Base-by-base conservation (phyloP, 2,113 vertebrate species). In the Corydoras maculifer region DNA sequence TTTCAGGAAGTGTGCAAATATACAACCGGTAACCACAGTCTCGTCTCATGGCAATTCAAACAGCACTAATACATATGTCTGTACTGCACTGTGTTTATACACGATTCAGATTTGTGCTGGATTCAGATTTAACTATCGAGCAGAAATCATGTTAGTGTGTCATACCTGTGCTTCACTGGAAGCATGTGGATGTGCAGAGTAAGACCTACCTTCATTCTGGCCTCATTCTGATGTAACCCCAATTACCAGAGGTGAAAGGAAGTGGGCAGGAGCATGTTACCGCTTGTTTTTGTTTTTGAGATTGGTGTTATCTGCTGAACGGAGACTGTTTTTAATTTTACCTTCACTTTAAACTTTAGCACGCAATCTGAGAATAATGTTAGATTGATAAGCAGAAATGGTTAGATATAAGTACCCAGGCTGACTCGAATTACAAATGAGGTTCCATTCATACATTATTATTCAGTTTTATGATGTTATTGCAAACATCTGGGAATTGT, bases 241-340 rank as follows among this genome's bases (percentile, higher is more conserved):
- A 77, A 75, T 80, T 54, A 74, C 53, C 76, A 31, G 54, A 81
- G 78, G 31, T 63, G 71, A 82, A 80, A 79, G 87, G 87, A 88
- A 87, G 86, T 86, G 87, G 86, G 80, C 84, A 84, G 68, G 58
- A 84, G 77, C 65, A 65, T 29, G 76, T 83, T 82, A 59, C 69
- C 72, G 77, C 80, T 83, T 85, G 77, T 80, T 78, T 78, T 77
- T 79, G 66, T 77, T 82, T 70, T 82, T 77, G 70, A 73, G 70
- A 58, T 76, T 81, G 65, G 70, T 76, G 70, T 68, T 78, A 61
- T 57, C 54, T 69, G 74, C 60, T 69, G 68, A 81, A 60, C 54
- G 62, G 58, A 61, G 75, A 70, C 57, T 71, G 8, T 9, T 66
- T 57, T 57, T 57, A 57, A 57, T 57, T 14, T 57, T 14, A 15